Base-by-base conservation (phyloP, 2,888 invertebrate species). In the Catocala fraxini region DNA sequence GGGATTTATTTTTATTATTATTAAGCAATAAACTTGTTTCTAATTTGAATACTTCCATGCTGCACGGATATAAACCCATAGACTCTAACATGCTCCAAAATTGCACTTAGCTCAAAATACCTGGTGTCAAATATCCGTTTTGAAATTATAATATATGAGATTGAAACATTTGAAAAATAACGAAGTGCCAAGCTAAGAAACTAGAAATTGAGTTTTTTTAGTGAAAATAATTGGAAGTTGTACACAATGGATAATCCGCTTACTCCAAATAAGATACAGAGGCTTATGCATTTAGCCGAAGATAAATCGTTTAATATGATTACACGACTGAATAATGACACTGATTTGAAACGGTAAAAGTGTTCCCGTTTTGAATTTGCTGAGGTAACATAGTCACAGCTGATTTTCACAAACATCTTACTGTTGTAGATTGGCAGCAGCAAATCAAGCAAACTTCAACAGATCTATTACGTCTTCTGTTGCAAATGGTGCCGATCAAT, bases 221-320 rank as follows among this genome's bases (percentile, higher is more conserved):
- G 10, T 51, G 12, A 48, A 65, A 51, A 34, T 48, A 33, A 34
- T 42, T 51, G 56, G 15, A 15, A 15, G 41, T 49, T 13, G 39
- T 51, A 43, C 53, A 77, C 46, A 65, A 92, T 92, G 92, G 90
- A 91, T 85, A 91, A 91, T 81, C 87, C 83, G 34, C 67, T 93
- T 55, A 94, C 93, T 45, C 93, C 93, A 0, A 92, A 89, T 66
- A 93, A 89, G 81, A 93, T 94, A 61, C 86, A 88, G 61, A 82
- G 87, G 67, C 82, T 93, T 13, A 89, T 94, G 62, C 83, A 89
- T 75, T 82, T 92, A 65, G 93, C 93, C 4, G 91, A 92, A 80
- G 92, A 92, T 59, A 87, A 82, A 71, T 90, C 91, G 0, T 89
- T 88, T 65, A 85, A 81, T 70, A 65, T 77, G 45, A 76, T 83